Evolutionary conservation across 2,888 invertebrate species (phyloP), one percentile per base, ranked within the genome.

Genomic region (Rhamphomyia laevipes): DNA sequence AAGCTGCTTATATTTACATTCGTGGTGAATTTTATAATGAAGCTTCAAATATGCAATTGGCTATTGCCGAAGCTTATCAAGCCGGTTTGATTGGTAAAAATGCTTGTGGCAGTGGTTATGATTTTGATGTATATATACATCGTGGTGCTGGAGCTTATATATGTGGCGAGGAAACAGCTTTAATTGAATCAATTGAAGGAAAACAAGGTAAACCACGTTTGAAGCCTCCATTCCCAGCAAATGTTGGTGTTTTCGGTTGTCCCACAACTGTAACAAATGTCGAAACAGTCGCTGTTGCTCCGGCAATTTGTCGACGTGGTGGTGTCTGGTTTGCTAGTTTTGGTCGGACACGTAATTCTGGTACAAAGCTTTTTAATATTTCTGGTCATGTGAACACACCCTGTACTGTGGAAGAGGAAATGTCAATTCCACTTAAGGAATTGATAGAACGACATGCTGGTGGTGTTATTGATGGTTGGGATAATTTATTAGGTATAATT

Each of bases 11-110:
- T 63, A 95, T 99, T 70, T 99, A 99, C 67, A 95, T 99, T 53
- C 80, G 99, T 63, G 97, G 99, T 57, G 97, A 99, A 73, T 99
- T 99, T 70, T 97, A 97, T 68, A 97, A 99, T 71, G 99, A 99
- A 72, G 93, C 96, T 4, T 91, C 91, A 50, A 96, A 94, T 64
- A 80, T 96, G 71, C 96, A 99, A 74, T 82, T 94, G 37, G 95
- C 95, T 12, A 93, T 96, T 62, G 84, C 86, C 57, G 92, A 93
- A 77, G 92, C 93, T 2, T 96, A 96, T 68, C 87, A 93, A 72
- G 87, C 87, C 1, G 96, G 96, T 13, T 74, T 90, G 3, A 76
- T 97, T 48, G 97, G 97, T 35, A 91, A 88, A 68, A 88, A 96
- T 70, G 84, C 94, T 0, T 93, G 95, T 63, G 86, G 86, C 0